Conservation (phyloP, 92 coral and sea anemone species). For the Pocillopora meandrina region DNA sequence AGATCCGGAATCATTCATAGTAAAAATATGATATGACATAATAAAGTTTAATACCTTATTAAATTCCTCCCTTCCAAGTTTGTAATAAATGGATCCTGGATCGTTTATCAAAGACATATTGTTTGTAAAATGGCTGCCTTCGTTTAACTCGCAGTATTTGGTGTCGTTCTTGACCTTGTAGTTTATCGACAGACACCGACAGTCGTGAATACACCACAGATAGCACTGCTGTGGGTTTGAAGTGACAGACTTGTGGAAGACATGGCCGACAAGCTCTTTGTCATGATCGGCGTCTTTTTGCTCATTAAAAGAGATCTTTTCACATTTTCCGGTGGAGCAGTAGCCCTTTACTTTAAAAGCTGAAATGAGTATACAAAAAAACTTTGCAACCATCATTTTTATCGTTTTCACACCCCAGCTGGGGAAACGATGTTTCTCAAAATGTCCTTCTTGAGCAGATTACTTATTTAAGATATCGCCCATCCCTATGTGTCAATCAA, state of each 20-base stretch:
- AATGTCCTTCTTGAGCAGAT: background rate
- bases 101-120: conserved; percentile 3
- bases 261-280: background rate
- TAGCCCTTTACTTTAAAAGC: background rate
- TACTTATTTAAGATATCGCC: no score
- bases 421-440: no score
- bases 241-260: conserved; percentile 8
- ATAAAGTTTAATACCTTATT: background rate
- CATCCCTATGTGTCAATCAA: no score
- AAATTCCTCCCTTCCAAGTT: background rate
- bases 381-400: no score
- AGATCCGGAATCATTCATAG: background rate
- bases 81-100: conserved; percentile 10
- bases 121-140: background rate
- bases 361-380: background rate
- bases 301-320: background rate
- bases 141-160: conserved; percentile 17
- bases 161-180: background rate
- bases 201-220: background rate
- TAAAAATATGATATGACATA: background rate
- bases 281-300: background rate
- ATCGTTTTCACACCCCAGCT: no score
- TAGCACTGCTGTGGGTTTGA: conserved; percentile 8
- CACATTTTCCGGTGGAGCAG: background rate
- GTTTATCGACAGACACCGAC: conserved; percentile 4